phyloP scores from a whole-genome alignment of 2,888 invertebrate species.

The Pammene fasciana region DNA sequence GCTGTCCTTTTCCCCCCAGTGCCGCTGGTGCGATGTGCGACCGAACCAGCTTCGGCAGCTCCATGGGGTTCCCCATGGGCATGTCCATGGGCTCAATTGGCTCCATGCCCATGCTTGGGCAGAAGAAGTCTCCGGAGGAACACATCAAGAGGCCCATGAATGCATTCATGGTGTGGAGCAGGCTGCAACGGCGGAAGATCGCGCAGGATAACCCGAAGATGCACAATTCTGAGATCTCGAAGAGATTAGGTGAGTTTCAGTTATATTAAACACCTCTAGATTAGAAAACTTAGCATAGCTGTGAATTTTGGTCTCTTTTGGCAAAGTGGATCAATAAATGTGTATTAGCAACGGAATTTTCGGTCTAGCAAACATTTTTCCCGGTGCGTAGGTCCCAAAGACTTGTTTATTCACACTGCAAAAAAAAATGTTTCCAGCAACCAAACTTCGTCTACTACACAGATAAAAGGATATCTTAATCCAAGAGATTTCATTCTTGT shows the following conservation, averaged over 20 bases:
- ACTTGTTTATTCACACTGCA: too few species aligned
- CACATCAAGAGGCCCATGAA: slow-evolving; percentile 99
- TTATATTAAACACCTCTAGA: neutral
- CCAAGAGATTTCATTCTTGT: too few species aligned
- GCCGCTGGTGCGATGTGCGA: slow-evolving; percentile 90
- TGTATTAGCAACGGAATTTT: too few species aligned
- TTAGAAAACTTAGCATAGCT: too few species aligned
- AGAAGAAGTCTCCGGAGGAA: slow-evolving; percentile 87
- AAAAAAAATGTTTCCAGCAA: too few species aligned
- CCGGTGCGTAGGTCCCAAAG: too few species aligned
- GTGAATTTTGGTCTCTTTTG: too few species aligned
- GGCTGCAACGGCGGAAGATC: slow-evolving; percentile 95
- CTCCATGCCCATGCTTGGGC: slow-evolving; percentile 77
- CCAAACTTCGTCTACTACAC: too few species aligned
- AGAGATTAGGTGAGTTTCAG: slow-evolving; percentile 89
- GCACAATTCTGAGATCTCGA: slow-evolving; percentile 99
- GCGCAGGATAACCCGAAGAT: slow-evolving; percentile 99
- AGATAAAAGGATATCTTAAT: too few species aligned
- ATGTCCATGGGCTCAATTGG: slow-evolving; percentile 84
- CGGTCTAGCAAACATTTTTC: too few species aligned
- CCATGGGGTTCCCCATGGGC: slow-evolving; percentile 83
- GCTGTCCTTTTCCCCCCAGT: slow-evolving; percentile 69
- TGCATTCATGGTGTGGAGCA: slow-evolving; percentile 99
- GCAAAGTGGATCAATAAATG: too few species aligned
- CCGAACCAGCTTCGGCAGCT: slow-evolving; percentile 84